Evolutionary conservation across 2,888 invertebrate genomes (phyloP).

Genomic region (Agrochola lota): DNA sequence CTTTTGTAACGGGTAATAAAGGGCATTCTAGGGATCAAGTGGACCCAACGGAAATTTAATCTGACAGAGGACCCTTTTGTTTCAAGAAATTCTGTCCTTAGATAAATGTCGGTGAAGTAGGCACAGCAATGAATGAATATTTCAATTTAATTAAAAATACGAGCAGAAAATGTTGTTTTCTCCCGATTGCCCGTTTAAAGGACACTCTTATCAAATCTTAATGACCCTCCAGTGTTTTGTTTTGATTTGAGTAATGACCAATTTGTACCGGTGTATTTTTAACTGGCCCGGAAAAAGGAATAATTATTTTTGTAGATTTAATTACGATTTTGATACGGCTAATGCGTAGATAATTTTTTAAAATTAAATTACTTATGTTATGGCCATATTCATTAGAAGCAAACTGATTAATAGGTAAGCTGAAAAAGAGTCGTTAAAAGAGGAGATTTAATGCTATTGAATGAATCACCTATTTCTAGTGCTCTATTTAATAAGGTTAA

Average conservation of each 20-base stretch:
- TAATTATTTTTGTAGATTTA: not conserved
- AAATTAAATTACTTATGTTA: not conserved
- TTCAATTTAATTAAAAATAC: conserved; percentile 88
- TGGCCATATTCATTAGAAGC: no score
- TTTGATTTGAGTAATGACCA: conserved; percentile 68
- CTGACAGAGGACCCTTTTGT: conserved; percentile 85
- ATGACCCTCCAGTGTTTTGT: conserved; percentile 62
- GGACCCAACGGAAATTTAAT: conserved; percentile 89
- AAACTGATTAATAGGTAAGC: no score
- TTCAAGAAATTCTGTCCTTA: conserved; percentile 84
- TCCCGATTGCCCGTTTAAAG: conserved; percentile 71
- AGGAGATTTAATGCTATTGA: no score
- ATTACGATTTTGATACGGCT: not conserved
- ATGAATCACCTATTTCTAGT: no score
- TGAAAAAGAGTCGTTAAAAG: no score
- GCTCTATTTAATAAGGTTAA: no score
- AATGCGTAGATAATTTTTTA: not conserved
- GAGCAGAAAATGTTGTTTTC: conserved; percentile 76
- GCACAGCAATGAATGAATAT: conserved; percentile 81
- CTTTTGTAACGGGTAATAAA: conserved; percentile 88
- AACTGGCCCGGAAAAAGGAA: not conserved
- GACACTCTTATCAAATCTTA: conserved; percentile 72
- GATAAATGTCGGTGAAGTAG: conserved; percentile 85
- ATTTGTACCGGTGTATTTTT: conserved; percentile 61
- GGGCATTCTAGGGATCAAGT: conserved; percentile 86